Percentiles rank a stretch among this genome's conserved stretches.
These are phyloP conservation scores for Colletes latitarsis DNA, from an alignment of 1,140 invertebrate genomes.

Conservation along the genomic window DNA sequence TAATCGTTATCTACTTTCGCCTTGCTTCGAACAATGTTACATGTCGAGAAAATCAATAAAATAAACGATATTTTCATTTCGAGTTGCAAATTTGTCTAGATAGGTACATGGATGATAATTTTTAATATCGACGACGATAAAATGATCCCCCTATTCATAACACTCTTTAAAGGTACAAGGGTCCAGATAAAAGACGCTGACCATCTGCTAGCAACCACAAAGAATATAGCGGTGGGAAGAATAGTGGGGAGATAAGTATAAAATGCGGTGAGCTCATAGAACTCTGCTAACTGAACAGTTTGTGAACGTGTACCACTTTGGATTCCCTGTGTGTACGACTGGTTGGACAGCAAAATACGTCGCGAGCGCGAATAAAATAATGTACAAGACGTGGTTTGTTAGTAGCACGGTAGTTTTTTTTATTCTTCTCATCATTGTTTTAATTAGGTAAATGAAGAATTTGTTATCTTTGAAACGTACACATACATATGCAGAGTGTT, in stretches of 20 bases:
- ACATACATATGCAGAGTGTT: too few species aligned
- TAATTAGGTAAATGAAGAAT: slow-evolving; percentile 2
- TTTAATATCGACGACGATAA: neutral
- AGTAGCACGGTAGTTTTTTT: neutral
- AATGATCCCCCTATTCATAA: too few species aligned
- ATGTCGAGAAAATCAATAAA: too few species aligned
- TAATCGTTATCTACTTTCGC: neutral
- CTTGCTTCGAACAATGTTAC: neutral
- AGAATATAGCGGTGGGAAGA: neutral
- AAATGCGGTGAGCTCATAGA: neutral
- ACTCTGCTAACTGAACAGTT: neutral
- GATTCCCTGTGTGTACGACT: neutral
- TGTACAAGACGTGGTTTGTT: too few species aligned
- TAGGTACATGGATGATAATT: neutral
- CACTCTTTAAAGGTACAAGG: too few species aligned
- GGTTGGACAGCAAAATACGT: too few species aligned
- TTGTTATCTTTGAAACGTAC: neutral
- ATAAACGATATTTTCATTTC: too few species aligned
- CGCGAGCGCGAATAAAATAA: too few species aligned
- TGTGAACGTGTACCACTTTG: neutral
- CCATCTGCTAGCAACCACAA: neutral
- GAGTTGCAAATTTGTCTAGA: too few species aligned
- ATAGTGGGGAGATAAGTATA: slow-evolving; percentile 17
- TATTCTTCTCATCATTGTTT: neutral
- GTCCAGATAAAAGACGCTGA: too few species aligned